phyloP scores from a whole-genome alignment of 2,113 vertebrate species.

The Athene noctua region DNA sequence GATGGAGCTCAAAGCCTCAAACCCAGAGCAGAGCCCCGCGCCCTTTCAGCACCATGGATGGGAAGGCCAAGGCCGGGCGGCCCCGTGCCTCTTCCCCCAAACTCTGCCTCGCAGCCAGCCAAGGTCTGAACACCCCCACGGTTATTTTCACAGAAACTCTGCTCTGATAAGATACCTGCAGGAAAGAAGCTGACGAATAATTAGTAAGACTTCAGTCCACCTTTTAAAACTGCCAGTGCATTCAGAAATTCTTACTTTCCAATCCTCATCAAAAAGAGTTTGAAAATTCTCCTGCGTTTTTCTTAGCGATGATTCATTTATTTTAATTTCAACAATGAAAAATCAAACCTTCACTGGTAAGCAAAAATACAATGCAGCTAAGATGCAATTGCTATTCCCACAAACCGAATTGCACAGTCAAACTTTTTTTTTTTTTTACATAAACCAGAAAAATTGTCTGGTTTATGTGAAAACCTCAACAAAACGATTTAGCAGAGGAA shows the following conservation, averaged over 20 bases:
- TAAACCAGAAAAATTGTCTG: background rate
- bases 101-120: fast-evolving
- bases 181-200: background rate
- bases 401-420: background rate
- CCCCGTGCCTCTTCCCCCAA: background rate
- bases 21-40: background rate
- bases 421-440: background rate
- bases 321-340: background rate
- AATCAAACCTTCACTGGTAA: background rate
- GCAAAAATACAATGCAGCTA: background rate
- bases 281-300: background rate
- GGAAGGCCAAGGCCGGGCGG: background rate
- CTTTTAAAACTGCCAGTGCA: background rate
- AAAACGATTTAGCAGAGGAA: background rate
- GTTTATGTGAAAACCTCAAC: background rate
- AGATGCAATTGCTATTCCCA: background rate
- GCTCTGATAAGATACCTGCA: background rate
- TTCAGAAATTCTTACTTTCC: background rate
- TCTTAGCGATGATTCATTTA: background rate
- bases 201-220: background rate
- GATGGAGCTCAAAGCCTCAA: background rate
- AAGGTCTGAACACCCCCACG: background rate
- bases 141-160: background rate
- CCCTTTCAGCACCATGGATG: background rate
- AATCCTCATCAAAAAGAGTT: background rate